Base-by-base conservation (phyloP, 2,797 vertebrate species). In the Chaunax sp. region DNA sequence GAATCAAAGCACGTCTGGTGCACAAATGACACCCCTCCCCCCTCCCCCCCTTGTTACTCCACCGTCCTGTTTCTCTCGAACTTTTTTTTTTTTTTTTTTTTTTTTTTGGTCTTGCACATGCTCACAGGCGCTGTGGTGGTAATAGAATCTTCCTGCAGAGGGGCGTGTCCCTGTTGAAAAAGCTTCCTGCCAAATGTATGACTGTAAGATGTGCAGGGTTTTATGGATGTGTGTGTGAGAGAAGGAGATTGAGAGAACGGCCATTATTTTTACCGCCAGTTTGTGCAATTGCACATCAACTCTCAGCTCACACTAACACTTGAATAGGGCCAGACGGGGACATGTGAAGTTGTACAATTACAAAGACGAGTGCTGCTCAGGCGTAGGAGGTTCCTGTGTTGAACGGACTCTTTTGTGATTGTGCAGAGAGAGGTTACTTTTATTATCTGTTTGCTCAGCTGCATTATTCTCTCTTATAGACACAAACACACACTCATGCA, bases 401-500 rank as follows among this genome's bases (percentile, higher is more conserved):
- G 8, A 59, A 61, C 1, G 7, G 60, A 58, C 44, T 65, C 22
- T 68, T 74, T 53, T 52, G 35, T 50, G 54, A 80, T 78, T 79
- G 63, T 49, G 50, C 56, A 43, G 28, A 55, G 40, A 13, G 50
- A 57, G 49, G 22, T 40, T 66, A 61, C 71, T 77, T 85, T 80
- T 45, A 86, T 85, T 80, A 47, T 74, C 40, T 87, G 84, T 89
- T 90, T 90, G 82, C 73, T 72, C 75, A 86, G 85, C 79, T 91
- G 84, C 26, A 45, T 62, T 43, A 44, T 46, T 6, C 77, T 68
- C 71, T 54, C 46, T 54, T 65, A 69, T 76, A 49, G 57, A 57
- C 59, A 53, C 45, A 35, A 40, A 59, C 62, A 35, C 46, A 53
- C 26, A 35, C 35, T 10, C 19, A 12, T 43, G 28, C 62, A 57